phyloP scores from a whole-genome alignment of 2,113 vertebrate species.

The Brachyistius frenatus region DNA sequence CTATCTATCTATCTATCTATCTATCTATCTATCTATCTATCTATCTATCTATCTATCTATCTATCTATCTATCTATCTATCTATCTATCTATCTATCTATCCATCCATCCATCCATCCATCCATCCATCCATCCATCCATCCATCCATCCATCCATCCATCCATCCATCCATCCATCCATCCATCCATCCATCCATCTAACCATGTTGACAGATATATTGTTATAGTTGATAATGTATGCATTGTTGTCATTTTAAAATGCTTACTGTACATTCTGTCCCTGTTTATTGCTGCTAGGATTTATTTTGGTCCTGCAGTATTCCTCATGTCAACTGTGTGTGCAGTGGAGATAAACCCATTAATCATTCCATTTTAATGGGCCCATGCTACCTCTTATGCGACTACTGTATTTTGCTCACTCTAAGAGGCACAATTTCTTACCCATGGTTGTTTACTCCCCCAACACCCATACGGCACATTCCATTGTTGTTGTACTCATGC shows the following conservation, averaged over 20 bases:
- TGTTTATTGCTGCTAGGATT: constrained; percentile 47
- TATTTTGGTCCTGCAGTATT: constrained; percentile 52
- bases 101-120: no score
- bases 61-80: no score
- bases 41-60: no score
- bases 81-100: no score
- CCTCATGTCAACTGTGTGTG: constrained; percentile 64
- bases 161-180: not conserved
- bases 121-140: no score
- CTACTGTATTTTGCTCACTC: constrained; percentile 62
- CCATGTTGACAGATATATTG: not conserved
- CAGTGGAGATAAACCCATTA: constrained; percentile 74
- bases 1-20: no score
- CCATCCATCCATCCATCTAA: not conserved
- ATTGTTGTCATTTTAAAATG: constrained; percentile 48
- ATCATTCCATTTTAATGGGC: constrained; percentile 78
- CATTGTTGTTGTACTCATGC: constrained; percentile 80
- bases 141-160: constrained; percentile 2
- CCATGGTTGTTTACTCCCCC: constrained; percentile 63
- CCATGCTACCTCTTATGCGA: constrained; percentile 66
- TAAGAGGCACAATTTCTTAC: constrained; percentile 58
- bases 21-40: no score
- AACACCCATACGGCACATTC: constrained; percentile 55
- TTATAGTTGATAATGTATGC: constrained; percentile 7
- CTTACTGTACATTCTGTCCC: constrained; percentile 40